Conservation (phyloP, 53 echinoderm and acorn worm species). For the Holothuria leucospilota region DNA sequence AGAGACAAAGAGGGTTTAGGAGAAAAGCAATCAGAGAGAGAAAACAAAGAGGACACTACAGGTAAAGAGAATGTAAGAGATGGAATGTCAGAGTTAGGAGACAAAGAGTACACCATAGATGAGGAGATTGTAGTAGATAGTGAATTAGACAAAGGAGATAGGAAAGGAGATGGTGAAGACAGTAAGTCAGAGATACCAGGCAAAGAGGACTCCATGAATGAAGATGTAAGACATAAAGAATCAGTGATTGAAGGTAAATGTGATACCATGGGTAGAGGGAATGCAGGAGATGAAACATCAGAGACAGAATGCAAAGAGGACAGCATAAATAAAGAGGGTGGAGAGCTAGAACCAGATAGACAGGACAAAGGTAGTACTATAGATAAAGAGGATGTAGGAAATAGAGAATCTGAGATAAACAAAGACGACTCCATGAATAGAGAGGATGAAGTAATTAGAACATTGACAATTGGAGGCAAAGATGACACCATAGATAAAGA, state of each 20-base stretch:
- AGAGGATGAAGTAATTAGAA: not conserved
- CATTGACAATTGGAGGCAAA: not conserved
- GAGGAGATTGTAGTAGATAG: slow-evolving; percentile 22
- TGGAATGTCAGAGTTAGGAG: not conserved
- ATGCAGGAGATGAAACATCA: not conserved
- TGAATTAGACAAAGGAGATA: slow-evolving; percentile 11
- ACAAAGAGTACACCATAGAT: not conserved
- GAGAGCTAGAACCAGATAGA: not conserved
- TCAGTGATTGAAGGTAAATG: not conserved
- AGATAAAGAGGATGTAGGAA: not conserved
- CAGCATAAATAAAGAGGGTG: slow-evolving; percentile 5
- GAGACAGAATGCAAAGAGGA: not conserved
- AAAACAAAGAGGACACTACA: not conserved
- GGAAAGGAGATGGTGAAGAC: not conserved
- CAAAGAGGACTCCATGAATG: not conserved
- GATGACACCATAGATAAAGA: not conserved
- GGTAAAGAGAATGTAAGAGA: not conserved
- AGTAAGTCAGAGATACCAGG: slow-evolving; percentile 10
- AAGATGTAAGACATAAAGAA: not conserved
- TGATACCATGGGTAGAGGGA: not conserved
- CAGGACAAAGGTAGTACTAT: not conserved
- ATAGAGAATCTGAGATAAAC: not conserved
- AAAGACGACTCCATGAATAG: not conserved
- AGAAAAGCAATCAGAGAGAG: not conserved
- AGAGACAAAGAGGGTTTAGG: not conserved